These are phyloP conservation scores for Cyprinodon brontotheroides DNA, from an alignment of 2,113 vertebrate species.

Conservation along the genomic window DNA sequence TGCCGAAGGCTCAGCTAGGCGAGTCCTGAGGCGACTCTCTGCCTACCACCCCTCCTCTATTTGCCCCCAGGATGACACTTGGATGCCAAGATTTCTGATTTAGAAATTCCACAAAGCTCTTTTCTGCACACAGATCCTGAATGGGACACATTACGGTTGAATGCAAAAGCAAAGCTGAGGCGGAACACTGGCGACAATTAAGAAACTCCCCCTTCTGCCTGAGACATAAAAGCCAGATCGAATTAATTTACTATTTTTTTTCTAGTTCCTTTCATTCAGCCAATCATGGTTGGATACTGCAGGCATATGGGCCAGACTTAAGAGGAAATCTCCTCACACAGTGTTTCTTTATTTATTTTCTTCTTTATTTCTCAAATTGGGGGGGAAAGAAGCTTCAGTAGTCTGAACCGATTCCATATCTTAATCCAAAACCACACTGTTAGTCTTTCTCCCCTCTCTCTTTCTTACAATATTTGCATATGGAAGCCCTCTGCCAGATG, in stretches of 20 bases:
- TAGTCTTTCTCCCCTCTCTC: slow-evolving; percentile 53
- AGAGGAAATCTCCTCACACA: slow-evolving; percentile 74
- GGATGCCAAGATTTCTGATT: slow-evolving; percentile 75
- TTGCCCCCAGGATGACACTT: slow-evolving; percentile 58
- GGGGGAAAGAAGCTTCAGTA: slow-evolving; percentile 53
- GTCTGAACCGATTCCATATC: slow-evolving; percentile 78
- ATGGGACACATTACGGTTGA: slow-evolving; percentile 75
- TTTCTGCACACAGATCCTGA: slow-evolving; percentile 63
- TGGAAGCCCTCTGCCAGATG: slow-evolving; percentile 73
- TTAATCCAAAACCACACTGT: slow-evolving; percentile 76
- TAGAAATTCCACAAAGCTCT: slow-evolving; percentile 75
- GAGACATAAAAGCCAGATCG: slow-evolving; percentile 83
- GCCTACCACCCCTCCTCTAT: slow-evolving; percentile 20
- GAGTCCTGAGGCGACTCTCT: slow-evolving; percentile 57
- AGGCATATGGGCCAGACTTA: slow-evolving; percentile 70
- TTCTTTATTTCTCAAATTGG: slow-evolving; percentile 62
- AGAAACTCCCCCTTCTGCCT: slow-evolving; percentile 68
- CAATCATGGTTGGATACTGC: slow-evolving; percentile 77
- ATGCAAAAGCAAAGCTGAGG: slow-evolving; percentile 77
- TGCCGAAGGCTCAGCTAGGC: slow-evolving; percentile 64
- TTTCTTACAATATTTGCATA: slow-evolving; percentile 77
- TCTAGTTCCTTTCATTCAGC: slow-evolving; percentile 66
- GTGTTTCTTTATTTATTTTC: slow-evolving; percentile 71
- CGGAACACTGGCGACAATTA: slow-evolving; percentile 81
- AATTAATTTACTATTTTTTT: slow-evolving; percentile 81